Evolutionary conservation across 2,113 vertebrate species (phyloP).

Genomic region (Lynx canadensis): DNA sequence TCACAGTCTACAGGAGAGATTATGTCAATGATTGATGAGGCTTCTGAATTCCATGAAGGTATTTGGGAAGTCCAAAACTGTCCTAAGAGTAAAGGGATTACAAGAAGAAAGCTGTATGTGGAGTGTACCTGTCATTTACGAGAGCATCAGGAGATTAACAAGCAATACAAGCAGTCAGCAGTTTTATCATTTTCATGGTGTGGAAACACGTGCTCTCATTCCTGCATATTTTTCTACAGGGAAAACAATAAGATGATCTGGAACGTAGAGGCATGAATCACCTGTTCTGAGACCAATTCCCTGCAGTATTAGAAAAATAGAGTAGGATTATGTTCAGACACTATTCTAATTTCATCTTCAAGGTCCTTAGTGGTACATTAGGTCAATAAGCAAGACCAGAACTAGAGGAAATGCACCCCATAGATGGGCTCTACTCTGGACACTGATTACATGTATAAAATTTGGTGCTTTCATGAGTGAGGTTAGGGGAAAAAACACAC

Average conservation of each 20-base stretch:
- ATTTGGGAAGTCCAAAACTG: constrained; percentile 32
- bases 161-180: not conserved
- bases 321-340: not conserved
- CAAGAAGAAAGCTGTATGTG: not conserved
- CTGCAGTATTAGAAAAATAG: not conserved
- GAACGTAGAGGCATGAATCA: not conserved
- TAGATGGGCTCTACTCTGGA: not conserved
- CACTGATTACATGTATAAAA: not conserved
- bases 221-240: not conserved
- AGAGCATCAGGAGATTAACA: not conserved
- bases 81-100: not conserved
- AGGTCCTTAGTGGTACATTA: not conserved
- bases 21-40: constrained; percentile 16
- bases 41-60: constrained; percentile 39
- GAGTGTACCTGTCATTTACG: not conserved
- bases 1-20: constrained; percentile 12
- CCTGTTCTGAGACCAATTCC: not conserved
- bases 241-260: not conserved
- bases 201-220: not conserved
- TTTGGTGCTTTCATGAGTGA: not conserved
- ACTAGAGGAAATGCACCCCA: not conserved
- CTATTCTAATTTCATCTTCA: not conserved
- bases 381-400: not conserved
- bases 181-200: not conserved
- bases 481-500: not conserved